These are phyloP conservation scores for Oscheius sp. DNA, from an alignment of 2,888 invertebrate species.

Conservation along the genomic window DNA sequence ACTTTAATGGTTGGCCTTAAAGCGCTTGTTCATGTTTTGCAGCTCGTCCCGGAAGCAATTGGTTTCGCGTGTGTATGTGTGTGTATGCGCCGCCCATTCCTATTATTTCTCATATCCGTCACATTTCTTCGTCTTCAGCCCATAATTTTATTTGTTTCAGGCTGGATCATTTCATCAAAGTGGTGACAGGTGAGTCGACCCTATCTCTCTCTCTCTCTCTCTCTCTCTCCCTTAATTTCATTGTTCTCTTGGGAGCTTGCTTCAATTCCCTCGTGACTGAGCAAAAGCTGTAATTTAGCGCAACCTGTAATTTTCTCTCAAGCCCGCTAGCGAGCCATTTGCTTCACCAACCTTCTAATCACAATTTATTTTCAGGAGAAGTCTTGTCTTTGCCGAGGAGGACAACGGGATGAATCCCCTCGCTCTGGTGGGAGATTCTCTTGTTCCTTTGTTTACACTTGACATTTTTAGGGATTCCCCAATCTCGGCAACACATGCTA, in stretches of 20 bases:
- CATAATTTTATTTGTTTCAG: conserved; percentile 12
- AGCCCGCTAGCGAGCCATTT: not conserved
- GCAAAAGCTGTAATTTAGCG: not conserved
- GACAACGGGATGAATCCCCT: conserved; percentile 15
- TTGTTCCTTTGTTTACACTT: not conserved
- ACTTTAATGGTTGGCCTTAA: not conserved
- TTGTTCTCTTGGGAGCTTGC: not conserved
- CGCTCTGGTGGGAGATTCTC: not conserved
- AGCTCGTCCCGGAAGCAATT: conserved; percentile 8
- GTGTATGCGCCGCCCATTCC: not conserved
- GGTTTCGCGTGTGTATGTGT: conserved; percentile 14
- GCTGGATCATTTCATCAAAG: conserved; percentile 6
- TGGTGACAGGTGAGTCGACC: conserved; percentile 5
- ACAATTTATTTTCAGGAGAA: conserved; percentile 3
- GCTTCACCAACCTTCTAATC: not conserved
- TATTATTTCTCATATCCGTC: not conserved
- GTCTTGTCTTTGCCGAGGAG: not conserved
- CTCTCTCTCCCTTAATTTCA: too few relatives aligned
- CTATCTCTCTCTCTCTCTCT: not conserved
- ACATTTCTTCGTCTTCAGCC: not conserved
- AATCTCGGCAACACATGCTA: conserved; percentile 36
- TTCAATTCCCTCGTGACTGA: not conserved
- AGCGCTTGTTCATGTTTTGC: not conserved
- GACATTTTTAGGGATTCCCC: conserved; percentile 22
- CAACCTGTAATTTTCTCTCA: conserved; percentile 5